These are phyloP conservation scores for Eutolmus rufibarbis DNA, from an alignment of 2,888 invertebrate species.

Conservation along the genomic window DNA sequence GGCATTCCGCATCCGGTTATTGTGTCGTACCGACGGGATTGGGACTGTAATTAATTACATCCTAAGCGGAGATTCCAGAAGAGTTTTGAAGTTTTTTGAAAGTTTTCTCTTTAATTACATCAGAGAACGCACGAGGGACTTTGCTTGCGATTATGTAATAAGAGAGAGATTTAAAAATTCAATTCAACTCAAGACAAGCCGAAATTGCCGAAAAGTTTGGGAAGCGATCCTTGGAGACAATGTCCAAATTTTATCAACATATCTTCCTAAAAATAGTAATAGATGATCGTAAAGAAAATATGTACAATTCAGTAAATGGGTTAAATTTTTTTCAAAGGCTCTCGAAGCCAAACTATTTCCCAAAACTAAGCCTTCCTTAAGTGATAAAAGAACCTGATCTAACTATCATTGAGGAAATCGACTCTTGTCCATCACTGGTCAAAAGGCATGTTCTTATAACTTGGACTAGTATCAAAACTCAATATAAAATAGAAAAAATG, in stretches of 20 bases:
- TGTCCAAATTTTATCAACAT: no score
- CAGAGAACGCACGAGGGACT: not conserved
- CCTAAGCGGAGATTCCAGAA: not conserved
- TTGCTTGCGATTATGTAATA: not conserved
- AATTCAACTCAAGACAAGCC: not conserved
- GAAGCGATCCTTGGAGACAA: no score
- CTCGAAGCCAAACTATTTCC: no score
- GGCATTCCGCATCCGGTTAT: conserved; percentile 9
- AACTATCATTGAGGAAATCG: not conserved
- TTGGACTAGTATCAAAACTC: not conserved
- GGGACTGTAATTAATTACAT: conserved; percentile 1
- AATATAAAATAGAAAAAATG: no score
- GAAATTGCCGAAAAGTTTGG: no score
- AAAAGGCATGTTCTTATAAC: not conserved
- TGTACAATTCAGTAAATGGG: no score
- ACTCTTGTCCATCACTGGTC: not conserved
- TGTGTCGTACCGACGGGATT: not conserved
- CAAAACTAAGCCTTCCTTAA: no score
- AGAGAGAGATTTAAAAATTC: not conserved
- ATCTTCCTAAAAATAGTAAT: no score
- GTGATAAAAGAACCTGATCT: not conserved
- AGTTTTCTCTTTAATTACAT: not conserved
- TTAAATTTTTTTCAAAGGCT: no score
- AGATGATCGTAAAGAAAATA: no score
- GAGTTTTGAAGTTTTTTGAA: not conserved